Base-by-base conservation (phyloP, 2,888 invertebrate species). In the Arrhopalites spinosus region DNA sequence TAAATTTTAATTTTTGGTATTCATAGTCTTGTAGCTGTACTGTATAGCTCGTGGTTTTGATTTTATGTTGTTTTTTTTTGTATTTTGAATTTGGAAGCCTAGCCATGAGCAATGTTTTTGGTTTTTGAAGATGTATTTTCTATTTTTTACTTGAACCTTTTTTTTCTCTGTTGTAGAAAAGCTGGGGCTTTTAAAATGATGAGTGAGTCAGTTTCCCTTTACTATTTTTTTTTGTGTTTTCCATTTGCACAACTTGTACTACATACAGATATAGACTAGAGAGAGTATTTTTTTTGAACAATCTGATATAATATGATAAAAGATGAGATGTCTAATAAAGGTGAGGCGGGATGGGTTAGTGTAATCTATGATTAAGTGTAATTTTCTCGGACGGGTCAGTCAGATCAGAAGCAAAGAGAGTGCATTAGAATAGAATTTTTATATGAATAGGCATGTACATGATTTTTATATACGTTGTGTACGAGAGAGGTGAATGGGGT, bases 321-420 rank as follows among this genome's bases (percentile, higher is more conserved):
- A 59, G 59, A 59, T 59, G 59, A 67, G 30, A 45, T 43, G 45
- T 43, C 43, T 67, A 45, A 67, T 47, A 50, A 68, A 68, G 68
- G 50, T 50, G 68, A 68, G 68, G 68, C 68, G 68, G 68, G 68
- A 20, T 25, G 3, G 23, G 29, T 5, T 20, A 43, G 11, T 15
- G 25, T 68, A 68, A 68, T 68, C 68, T 68, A 68, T 68, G 68
- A 68, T 68, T 68, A 68, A 68, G 68, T 68, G 11, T 68, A 68
- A 68, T 68, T 68, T 68, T 27, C 20, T 68, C 68, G 68, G 68
- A 68, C 68, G 50, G 68, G 68, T 68, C 68, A 68, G 68, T 45
- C 59, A 59, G 59, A 27, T 27, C 25, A 27, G 25, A 59, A 25
- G 59, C 25, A 25, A 25, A 25, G 3, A 27, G 25, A 36, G 5